Base-by-base conservation (phyloP, 1,140 invertebrate species). In the Odontomachus brunneus region DNA sequence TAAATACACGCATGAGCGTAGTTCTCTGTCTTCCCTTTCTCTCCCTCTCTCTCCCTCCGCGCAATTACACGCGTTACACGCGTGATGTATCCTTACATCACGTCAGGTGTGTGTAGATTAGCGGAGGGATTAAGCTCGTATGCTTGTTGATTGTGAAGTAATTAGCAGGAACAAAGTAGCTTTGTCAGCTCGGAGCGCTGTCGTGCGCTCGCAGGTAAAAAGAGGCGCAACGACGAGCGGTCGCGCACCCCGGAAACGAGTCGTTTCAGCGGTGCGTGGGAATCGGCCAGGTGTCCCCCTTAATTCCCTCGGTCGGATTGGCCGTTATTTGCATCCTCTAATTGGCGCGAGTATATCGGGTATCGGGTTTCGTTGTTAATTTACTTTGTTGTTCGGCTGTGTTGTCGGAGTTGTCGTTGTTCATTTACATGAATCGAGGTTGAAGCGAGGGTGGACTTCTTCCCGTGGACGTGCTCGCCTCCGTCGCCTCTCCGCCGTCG, bases 111-210 rank as follows among this genome's bases (percentile, higher is more conserved):
- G 62, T 51, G n/a, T 12, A 65, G 19, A 19, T 69, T 44, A 55
- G 74, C 74, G 7, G 48, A 26, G 33, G 75, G 63, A 80, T 80
- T 69, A 80, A 33, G 24, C 55, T 44, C 44, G 19, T 62, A 22
- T 57, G 49, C 44, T 78, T 69, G 51, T 71, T 33, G 65, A 80
- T 80, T 22, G 75, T n/a, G n/a, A 80, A 17, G 49, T 65, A 80
- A 80, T 80, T 80, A 80, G 65, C 51, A 69, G 53, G 22, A 44
- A 80, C 65, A 78, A 69, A 78, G 63, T 53, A 55, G 44, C 59
- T 75, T 62, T 75, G 72, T 49, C 24, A n/a, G n/a, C n/a, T n/a
- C n/a, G n/a, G n/a, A n/a, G n/a, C n/a, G n/a, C n/a, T n/a, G n/a
- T n/a, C n/a, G n/a, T n/a, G 55, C 4, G 17, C n/a, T 44, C 38